phyloP scores from a whole-genome alignment of 2,888 invertebrate genomes.

The Erebia ligea region DNA sequence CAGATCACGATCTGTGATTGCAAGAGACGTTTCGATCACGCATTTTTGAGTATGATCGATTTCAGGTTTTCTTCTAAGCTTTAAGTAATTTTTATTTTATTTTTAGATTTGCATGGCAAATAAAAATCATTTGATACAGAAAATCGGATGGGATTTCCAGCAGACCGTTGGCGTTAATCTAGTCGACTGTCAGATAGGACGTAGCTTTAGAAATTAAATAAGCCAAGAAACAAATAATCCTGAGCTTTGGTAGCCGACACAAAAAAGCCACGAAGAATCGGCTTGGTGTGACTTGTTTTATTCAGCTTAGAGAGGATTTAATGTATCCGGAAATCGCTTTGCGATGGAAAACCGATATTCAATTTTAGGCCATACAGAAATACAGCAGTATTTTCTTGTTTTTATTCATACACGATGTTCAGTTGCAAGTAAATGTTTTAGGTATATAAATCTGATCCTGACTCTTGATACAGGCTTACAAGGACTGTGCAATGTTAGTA shows the following conservation, averaged over 20 bases:
- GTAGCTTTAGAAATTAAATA: conserved; percentile 13
- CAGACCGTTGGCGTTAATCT: conserved; percentile 3
- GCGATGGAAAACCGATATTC: conserved; percentile 30
- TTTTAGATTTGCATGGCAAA: neutral
- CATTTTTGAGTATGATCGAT: too few species aligned
- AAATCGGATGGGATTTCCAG: neutral
- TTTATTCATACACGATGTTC: neutral
- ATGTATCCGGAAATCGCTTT: conserved; percentile 32
- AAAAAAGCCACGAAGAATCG: neutral
- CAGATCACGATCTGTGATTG: too few species aligned
- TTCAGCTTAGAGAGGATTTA: conserved; percentile 30
- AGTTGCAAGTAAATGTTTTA: conserved; percentile 8
- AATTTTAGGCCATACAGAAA: conserved; percentile 17
- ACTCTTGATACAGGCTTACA: too few species aligned
- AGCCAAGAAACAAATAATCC: conserved; percentile 16
- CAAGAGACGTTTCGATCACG: too few species aligned
- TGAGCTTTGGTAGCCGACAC: conserved; percentile 6
- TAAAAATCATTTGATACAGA: neutral
- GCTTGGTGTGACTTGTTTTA: conserved; percentile 10
- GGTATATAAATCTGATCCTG: neutral
- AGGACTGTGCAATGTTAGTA: too few species aligned
- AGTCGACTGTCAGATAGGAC: neutral
- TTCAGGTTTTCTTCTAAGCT: too few species aligned
- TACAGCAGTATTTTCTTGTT: conserved; percentile 5
- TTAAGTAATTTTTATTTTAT: neutral